A percentile compares a stretch with the other conserved stretches of the same genome.
Evolutionary conservation across 2,888 invertebrate genomes (phyloP).

Genomic region (Himalopsyche japonica): DNA sequence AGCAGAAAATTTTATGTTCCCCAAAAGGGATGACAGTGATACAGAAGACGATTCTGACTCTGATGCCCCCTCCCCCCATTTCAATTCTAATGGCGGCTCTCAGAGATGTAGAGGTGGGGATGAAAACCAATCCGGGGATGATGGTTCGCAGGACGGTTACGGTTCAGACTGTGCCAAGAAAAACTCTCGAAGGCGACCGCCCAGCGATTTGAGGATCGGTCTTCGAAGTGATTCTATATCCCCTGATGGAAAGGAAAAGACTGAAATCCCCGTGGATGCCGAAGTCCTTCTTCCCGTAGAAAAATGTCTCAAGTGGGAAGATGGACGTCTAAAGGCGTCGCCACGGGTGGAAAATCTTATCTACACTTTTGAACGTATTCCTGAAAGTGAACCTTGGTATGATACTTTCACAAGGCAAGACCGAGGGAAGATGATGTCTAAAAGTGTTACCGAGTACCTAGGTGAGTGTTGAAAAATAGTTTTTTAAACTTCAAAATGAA

Average conservation of each 20-base stretch:
- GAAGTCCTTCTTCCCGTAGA: conserved; percentile 42
- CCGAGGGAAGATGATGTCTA: conserved; percentile 66
- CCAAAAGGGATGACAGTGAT: conserved; percentile 65
- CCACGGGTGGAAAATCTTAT: conserved; percentile 65
- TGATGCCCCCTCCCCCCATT: conserved; percentile 54
- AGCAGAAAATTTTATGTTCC: conserved; percentile 86
- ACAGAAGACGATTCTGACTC: conserved; percentile 61
- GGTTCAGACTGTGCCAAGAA: conserved; percentile 30
- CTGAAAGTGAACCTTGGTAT: conserved; percentile 77
- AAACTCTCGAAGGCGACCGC: conserved; percentile 43
- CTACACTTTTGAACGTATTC: conserved; percentile 77
- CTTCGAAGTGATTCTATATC: not conserved
- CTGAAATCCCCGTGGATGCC: conserved; percentile 48
- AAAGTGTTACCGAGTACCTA: conserved; percentile 62
- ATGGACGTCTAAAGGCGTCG: conserved; percentile 54
- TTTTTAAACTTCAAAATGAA: no score
- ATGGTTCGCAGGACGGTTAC: conserved; percentile 45
- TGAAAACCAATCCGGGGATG: conserved; percentile 49
- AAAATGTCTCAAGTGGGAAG: conserved; percentile 57
- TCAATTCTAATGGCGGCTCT: conserved; percentile 30
- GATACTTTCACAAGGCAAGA: conserved; percentile 78
- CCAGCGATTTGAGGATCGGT: not conserved
- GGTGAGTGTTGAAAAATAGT: conserved; percentile 46
- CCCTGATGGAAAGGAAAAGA: conserved; percentile 34
- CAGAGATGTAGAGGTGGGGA: not conserved